Evolutionary conservation across 92 coral and sea anemone species (phyloP).

Genomic region (Umimayanthus chanpuru): DNA sequence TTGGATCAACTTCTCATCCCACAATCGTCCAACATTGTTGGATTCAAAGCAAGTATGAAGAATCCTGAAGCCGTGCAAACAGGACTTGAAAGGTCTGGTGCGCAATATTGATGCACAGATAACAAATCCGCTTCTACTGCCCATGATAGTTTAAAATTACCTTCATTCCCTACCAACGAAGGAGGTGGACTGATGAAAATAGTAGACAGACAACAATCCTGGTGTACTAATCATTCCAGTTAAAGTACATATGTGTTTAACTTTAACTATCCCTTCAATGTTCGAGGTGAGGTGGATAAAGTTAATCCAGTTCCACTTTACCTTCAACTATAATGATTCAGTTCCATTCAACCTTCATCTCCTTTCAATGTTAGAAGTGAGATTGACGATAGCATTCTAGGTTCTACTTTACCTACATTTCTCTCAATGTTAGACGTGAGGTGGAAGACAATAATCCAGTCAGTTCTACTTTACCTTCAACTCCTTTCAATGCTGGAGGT

Average conservation of each 20-base stretch:
- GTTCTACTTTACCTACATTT: neutral
- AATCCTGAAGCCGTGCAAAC: too few species aligned
- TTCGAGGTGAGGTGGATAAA: conserved; percentile 6
- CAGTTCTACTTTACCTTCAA: neutral
- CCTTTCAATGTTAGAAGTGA: neutral
- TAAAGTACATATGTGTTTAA: neutral
- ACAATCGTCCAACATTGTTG: too few species aligned
- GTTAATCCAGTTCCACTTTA: neutral
- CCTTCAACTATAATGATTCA: too few species aligned
- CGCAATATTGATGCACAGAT: too few species aligned
- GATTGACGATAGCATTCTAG: neutral
- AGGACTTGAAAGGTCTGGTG: too few species aligned
- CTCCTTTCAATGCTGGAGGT: neutral
- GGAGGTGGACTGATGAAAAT: neutral
- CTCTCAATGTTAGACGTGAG: too few species aligned
- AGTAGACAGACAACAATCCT: neutral
- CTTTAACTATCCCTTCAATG: neutral
- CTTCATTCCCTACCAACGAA: neutral
- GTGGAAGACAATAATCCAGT: too few species aligned
- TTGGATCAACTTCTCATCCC: too few species aligned
- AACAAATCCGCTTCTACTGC: too few species aligned
- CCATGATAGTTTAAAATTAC: neutral
- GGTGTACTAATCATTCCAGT: neutral
- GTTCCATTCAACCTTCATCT: too few species aligned
- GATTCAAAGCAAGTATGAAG: too few species aligned